Percentiles rank a stretch among this genome's conserved stretches.
These are phyloP conservation scores for Mirounga angustirostris DNA, from an alignment of 2,113 vertebrate species.

Conservation along the genomic window DNA sequence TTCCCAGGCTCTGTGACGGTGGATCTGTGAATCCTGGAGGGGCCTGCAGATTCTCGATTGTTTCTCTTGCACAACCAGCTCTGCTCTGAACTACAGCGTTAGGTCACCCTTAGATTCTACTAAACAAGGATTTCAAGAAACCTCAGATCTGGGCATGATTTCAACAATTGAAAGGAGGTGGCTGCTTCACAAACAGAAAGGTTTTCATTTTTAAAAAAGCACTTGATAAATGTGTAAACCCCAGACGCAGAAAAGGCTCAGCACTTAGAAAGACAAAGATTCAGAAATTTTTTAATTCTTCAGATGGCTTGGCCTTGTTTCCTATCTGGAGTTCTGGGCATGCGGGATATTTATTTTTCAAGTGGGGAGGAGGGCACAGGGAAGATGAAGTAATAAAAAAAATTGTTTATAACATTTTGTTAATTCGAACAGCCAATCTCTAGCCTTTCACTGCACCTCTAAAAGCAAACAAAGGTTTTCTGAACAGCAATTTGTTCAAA, in stretches of 20 bases:
- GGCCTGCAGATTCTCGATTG: slow-evolving; percentile 82
- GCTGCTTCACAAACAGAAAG: slow-evolving; percentile 84
- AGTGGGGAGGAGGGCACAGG: slow-evolving; percentile 70
- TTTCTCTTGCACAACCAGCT: slow-evolving; percentile 88
- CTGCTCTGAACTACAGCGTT: slow-evolving; percentile 85
- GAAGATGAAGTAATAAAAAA: slow-evolving; percentile 73
- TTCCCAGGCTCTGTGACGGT: slow-evolving; percentile 78
- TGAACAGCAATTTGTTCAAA: slow-evolving; percentile 59
- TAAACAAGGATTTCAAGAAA: slow-evolving; percentile 87
- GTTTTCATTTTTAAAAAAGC: slow-evolving; percentile 77
- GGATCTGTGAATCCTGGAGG: slow-evolving; percentile 76
- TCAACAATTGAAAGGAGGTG: slow-evolving; percentile 84
- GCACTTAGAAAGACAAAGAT: slow-evolving; percentile 57
- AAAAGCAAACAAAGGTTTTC: slow-evolving; percentile 55
- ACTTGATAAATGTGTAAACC: slow-evolving; percentile 66
- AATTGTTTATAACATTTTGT: slow-evolving; percentile 73
- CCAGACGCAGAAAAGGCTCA: slow-evolving; percentile 20
- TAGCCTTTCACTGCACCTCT: slow-evolving; percentile 43
- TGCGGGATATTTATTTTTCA: slow-evolving; percentile 81
- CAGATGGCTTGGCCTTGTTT: slow-evolving; percentile 62
- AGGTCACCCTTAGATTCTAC: slow-evolving; percentile 88
- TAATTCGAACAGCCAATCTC: slow-evolving; percentile 71
- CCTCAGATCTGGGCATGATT: slow-evolving; percentile 85
- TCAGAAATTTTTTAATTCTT: slow-evolving; percentile 60
- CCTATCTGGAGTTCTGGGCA: slow-evolving; percentile 66